Evolutionary conservation across 2,888 invertebrate species (phyloP), one percentile per base, ranked within the genome.

Genomic region (Macroteleia sp.): DNA sequence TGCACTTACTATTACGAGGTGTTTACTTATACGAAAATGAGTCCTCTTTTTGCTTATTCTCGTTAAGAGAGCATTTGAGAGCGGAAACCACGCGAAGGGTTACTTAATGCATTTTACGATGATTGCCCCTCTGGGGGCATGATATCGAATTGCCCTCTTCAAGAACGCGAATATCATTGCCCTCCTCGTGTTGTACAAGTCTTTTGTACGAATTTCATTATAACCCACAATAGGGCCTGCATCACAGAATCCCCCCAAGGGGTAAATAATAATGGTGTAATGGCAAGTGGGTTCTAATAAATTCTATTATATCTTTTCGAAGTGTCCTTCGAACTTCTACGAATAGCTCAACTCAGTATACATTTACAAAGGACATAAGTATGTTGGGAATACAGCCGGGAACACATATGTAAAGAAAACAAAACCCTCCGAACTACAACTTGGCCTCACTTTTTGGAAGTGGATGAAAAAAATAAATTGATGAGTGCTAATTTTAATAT

Each of bases 271-370:
- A 83, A 83, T 81, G 80, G 80, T 71, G 77, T 81, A n/a, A n/a
- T n/a, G n/a, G 79, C 84, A 84, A 84, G 83, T 83, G 83, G 84
- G 81, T 67, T 86, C 84, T 84, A 82, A 86, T 86, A 84, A 83
- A 85, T 83, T 81, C 83, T 71, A 83, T 85, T 85, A 82, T 83
- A 70, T 74, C 69, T 50, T 44, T 48, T 46, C 69, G 67, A 64
- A 73, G 48, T 73, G 66, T 57, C 73, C 70, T 79, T 75, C 71
- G 57, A 52, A 61, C 50, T 78, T 44, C 59, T 77, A 32, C 67
- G 73, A 77, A 77, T 61, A 34, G 42, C 36, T 34, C 20, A 34
- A 48, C 20, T 14, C 66, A 17, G 71, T 44, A 39, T 56, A 64
- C 39, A 42, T 44, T 71, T 77, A 20, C n/a, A n/a, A n/a, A n/a